Conservation (phyloP, 2,113 vertebrate genomes). For the Sceloporus undulatus region DNA sequence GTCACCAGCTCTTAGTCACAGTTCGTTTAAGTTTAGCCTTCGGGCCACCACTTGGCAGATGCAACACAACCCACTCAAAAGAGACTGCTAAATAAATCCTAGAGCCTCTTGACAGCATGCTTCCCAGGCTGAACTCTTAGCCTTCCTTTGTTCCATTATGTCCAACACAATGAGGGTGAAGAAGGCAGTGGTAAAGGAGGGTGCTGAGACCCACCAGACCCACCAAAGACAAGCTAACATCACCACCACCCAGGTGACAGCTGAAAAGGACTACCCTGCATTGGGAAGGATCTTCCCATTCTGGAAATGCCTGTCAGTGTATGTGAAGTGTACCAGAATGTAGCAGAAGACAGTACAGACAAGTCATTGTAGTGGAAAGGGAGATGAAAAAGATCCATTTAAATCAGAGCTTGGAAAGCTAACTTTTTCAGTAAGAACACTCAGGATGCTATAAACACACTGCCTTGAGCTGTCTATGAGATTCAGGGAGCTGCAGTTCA, state of each 20-base stretch:
- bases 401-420: too few species aligned
- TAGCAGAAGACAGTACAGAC: not conserved
- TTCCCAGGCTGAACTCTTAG: constrained; percentile 38
- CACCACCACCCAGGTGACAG: constrained; percentile 39
- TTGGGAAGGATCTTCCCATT: too few species aligned
- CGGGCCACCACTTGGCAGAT: not conserved
- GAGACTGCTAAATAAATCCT: constrained; percentile 17
- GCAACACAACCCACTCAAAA: not conserved
- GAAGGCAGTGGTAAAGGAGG: not conserved
- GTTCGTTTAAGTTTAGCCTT: constrained; percentile 35
- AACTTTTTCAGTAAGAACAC: too few species aligned
- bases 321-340: too few species aligned
- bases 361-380: not conserved
- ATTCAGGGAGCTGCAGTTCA: too few species aligned
- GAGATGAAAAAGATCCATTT: not conserved
- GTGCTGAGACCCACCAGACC: constrained; percentile 20
- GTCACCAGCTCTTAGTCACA: constrained; percentile 37
- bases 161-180: not conserved
- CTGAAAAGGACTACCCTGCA: constrained; percentile 19
- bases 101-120: constrained; percentile 11
- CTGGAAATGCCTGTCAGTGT: too few species aligned
- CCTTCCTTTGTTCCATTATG: not conserved
- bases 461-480: too few species aligned
- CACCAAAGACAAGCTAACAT: constrained; percentile 42
- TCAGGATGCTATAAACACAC: too few species aligned